Evolutionary conservation across 30 jellyfish, hydroid and myxozoan genomes (phyloP).

Genomic region (Aurelia aurita complex sp. Pacific): DNA sequence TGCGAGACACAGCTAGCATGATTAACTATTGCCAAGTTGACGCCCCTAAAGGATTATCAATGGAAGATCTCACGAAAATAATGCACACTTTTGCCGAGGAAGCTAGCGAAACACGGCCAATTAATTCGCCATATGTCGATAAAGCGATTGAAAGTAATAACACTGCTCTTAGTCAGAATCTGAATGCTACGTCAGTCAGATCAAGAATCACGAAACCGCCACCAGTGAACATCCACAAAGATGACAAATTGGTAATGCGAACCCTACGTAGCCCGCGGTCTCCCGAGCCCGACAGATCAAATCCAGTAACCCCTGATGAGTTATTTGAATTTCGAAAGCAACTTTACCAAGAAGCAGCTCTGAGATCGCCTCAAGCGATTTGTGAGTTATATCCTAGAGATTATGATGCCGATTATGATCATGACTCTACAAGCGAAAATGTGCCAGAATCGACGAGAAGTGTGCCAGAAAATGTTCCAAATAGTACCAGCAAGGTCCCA

Average conservation of each 20-base stretch:
- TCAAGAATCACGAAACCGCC: conserved; percentile 4
- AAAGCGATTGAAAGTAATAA: background rate
- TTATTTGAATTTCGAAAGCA: conserved; percentile 27
- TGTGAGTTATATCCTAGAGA: conserved; percentile 88
- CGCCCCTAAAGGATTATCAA: conserved; percentile 62
- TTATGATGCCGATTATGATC: conserved; percentile 72
- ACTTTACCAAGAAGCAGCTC: too few species aligned
- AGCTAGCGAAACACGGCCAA: conserved; percentile 2
- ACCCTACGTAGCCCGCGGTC: conserved; percentile 70
- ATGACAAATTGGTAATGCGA: conserved; percentile 83
- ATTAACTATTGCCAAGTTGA: conserved; percentile 81
- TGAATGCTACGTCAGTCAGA: background rate
- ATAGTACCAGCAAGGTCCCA: too few species aligned
- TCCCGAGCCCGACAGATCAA: conserved; percentile 2
- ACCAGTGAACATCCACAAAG: conserved; percentile 15
- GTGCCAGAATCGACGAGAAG: too few species aligned
- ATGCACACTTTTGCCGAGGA: conserved; percentile 49
- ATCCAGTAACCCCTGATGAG: conserved; percentile 26
- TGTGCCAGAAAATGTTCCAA: background rate
- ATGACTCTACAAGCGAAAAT: background rate
- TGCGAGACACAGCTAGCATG: conserved; percentile 93
- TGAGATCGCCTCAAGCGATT: conserved; percentile 13
- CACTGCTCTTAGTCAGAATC: background rate
- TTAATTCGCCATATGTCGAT: background rate
- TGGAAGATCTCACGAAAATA: conserved; percentile 60